Evolutionary conservation across 2,888 invertebrate genomes (phyloP).

Genomic region (Pedicia rivosa): DNA sequence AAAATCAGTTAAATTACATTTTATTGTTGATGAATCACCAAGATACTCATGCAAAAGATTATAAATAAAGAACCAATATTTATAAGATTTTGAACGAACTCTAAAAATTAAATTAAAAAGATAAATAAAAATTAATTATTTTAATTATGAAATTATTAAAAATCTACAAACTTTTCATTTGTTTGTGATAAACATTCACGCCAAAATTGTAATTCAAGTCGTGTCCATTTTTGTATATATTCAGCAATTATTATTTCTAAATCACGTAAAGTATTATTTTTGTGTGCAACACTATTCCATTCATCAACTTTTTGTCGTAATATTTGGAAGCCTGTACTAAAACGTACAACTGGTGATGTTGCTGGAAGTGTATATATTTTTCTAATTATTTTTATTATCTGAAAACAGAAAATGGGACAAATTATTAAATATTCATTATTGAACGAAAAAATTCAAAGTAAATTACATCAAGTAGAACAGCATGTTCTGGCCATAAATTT

Average conservation of each 20-base stretch:
- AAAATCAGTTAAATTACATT: constrained; percentile 18
- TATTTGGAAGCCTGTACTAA: constrained; percentile 79
- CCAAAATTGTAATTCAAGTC: constrained; percentile 79
- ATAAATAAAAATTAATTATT: constrained; percentile 3
- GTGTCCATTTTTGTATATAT: constrained; percentile 81
- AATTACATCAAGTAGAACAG: constrained; percentile 64
- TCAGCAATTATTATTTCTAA: constrained; percentile 58
- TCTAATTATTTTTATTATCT: constrained; percentile 48
- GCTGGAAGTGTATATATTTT: constrained; percentile 54
- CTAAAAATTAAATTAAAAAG: constrained; percentile 33
- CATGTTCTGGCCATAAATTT: constrained; percentile 79
- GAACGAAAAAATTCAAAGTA: constrained; percentile 12
- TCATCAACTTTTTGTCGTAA: constrained; percentile 70
- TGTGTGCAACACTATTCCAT: constrained; percentile 87
- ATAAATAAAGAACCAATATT: constrained; percentile 86
- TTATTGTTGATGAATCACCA: constrained; percentile 16
- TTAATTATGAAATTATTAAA: constrained; percentile 24
- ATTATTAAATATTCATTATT: constrained; percentile 3
- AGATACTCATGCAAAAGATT: constrained; percentile 47
- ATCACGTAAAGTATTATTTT: constrained; percentile 62
- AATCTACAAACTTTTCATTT: too few relatives aligned
- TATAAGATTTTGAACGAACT: constrained; percentile 49
- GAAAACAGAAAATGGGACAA: constrained; percentile 17
- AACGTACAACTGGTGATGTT: constrained; percentile 70
- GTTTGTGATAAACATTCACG: constrained; percentile 61